phyloP scores from a whole-genome alignment of 2,888 invertebrate species.

The Hypselothyrea guttata region DNA sequence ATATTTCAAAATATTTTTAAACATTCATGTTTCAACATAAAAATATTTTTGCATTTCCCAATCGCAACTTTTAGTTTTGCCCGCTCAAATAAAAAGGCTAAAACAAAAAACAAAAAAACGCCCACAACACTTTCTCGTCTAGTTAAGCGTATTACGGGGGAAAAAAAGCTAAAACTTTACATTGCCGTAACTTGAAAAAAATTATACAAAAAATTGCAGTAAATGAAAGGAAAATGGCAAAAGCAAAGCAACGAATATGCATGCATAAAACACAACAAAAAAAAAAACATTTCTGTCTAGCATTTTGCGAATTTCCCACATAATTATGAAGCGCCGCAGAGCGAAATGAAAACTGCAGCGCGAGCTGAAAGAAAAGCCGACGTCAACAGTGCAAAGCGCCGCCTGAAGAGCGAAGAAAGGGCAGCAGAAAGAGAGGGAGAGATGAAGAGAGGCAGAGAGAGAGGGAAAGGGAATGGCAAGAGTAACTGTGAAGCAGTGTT shows the following conservation, averaged over 20 bases:
- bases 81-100: conserved; percentile 1
- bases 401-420: conserved; percentile 37
- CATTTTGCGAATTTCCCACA: conserved; percentile 74
- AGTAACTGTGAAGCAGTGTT: conserved; percentile 8
- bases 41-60: conserved; percentile 19
- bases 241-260: conserved; percentile 14
- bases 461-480: background rate
- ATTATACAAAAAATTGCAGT: conserved; percentile 20
- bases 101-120: conserved; percentile 42
- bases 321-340: conserved; percentile 64
- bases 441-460: background rate
- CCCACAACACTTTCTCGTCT: conserved; percentile 76
- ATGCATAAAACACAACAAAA: conserved; percentile 12
- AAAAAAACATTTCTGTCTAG: conserved; percentile 65
- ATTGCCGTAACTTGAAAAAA: no score
- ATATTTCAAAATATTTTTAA: no score
- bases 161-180: conserved; percentile 4
- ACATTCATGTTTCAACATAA: background rate
- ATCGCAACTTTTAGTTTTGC: conserved; percentile 35
- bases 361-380: conserved; percentile 45
- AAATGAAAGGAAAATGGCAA: conserved; percentile 38
- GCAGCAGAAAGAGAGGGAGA: conserved; percentile 13
- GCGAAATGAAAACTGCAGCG: conserved; percentile 16
- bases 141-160: conserved; percentile 46
- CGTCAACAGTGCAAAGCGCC: conserved; percentile 36